Conservation (phyloP, 2,888 invertebrate species). For the Cordylochernes scorpioides region DNA sequence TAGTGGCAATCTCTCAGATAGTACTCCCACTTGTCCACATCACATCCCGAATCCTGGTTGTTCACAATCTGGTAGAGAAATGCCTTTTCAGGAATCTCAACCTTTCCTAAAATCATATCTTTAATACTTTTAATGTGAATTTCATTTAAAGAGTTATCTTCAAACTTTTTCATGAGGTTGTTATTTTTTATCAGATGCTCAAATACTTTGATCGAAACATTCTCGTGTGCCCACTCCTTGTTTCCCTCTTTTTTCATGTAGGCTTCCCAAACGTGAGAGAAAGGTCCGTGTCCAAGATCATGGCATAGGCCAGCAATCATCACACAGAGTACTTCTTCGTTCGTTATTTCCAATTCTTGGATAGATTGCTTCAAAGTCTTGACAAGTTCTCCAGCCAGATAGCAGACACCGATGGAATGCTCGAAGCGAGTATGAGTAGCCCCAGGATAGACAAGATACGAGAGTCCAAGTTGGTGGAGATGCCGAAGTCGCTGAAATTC, state of each 20-base stretch:
- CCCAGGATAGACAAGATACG: conserved; percentile 27
- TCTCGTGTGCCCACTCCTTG: too few relatives aligned
- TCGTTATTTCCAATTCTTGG: conserved; percentile 23
- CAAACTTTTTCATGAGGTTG: conserved; percentile 18
- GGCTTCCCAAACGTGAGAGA: conserved; percentile 35
- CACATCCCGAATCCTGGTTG: conserved; percentile 31
- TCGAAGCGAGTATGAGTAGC: conserved; percentile 32
- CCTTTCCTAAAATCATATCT: conserved; percentile 22
- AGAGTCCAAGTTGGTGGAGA: conserved; percentile 31
- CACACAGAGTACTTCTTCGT: conserved; percentile 28
- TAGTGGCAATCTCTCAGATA: conserved; percentile 31
- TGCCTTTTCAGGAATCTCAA: neutral
- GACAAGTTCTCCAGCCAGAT: conserved; percentile 25
- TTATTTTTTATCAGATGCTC: conserved; percentile 24
- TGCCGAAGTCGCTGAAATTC: conserved; percentile 34
- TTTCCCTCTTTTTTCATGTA: conserved; percentile 21
- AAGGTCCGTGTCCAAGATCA: conserved; percentile 40
- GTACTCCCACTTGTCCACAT: conserved; percentile 42
- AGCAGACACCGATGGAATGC: conserved; percentile 32
- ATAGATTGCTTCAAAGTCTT: too few relatives aligned
- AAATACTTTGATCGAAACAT: conserved; percentile 25
- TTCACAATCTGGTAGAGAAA: conserved; percentile 28
- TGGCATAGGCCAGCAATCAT: conserved; percentile 37
- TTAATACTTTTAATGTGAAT: conserved; percentile 24
- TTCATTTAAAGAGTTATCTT: conserved; percentile 18